Conservation (phyloP, 53 echinoderm and acorn worm species). For the Crossaster papposus region DNA sequence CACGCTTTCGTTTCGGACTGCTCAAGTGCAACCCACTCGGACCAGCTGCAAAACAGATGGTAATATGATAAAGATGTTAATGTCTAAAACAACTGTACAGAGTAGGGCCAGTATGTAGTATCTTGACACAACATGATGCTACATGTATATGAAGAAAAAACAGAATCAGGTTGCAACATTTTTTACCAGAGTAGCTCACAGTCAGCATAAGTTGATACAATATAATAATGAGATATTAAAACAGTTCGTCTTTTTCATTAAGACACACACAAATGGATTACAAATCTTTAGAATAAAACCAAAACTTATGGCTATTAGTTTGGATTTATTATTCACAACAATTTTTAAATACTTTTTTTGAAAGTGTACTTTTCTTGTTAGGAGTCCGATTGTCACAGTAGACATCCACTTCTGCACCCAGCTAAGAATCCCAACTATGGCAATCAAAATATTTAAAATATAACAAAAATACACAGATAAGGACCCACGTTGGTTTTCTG, state of each 20-base stretch:
- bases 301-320: neutral
- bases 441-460: neutral
- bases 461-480: neutral
- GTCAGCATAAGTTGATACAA: too few species aligned
- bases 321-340: neutral
- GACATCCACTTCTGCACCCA: too few species aligned
- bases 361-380: neutral
- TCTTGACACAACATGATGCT: too few species aligned
- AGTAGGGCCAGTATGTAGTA: too few species aligned
- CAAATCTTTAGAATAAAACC: neutral
- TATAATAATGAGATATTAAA: neutral
- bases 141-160: too few species aligned
- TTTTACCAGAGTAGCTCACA: too few species aligned
- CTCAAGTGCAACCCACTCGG: conserved; percentile 68
- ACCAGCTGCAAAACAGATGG: conserved; percentile 65
- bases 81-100: too few species aligned
- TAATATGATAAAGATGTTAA: neutral
- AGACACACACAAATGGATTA: neutral
- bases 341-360: neutral
- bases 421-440: too few species aligned
- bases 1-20: conserved; percentile 67
- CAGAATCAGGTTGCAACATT: too few species aligned
- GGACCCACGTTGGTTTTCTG: conserved; percentile 79
- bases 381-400: neutral
- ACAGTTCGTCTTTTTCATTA: too few species aligned